Conservation (phyloP, 1,140 invertebrate genomes). For the Phymorhynchus buccinoides region DNA sequence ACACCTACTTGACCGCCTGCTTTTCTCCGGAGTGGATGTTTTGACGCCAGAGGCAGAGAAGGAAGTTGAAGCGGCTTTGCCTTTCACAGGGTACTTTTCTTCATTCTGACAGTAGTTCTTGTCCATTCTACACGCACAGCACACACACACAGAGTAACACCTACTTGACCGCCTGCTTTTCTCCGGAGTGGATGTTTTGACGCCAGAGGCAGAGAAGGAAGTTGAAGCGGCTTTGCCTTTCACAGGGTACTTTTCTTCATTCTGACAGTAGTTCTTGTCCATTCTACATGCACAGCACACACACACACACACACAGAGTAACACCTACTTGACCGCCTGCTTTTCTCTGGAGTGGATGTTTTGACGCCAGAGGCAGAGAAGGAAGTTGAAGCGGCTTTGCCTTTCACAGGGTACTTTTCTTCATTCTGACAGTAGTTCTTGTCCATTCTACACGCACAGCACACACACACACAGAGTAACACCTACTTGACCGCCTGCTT, state of each 20-base stretch:
- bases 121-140: conserved; percentile 81
- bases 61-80: neutral
- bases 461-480: neutral
- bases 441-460: conserved; percentile 71
- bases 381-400: neutral
- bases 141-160: conserved; percentile 79
- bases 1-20: conserved; percentile 23
- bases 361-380: conserved; percentile 50
- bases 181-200: conserved; percentile 69
- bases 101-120: conserved; percentile 83
- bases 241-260: conserved; percentile 80
- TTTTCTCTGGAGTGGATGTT: conserved; percentile 68
- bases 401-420: conserved; percentile 78
- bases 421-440: conserved; percentile 83
- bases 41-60: conserved; percentile 49
- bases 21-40: conserved; percentile 68
- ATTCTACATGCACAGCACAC: conserved; percentile 75
- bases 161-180: conserved; percentile 43
- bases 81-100: conserved; percentile 78
- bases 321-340: conserved; percentile 33
- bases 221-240: conserved; percentile 47
- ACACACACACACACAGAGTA: neutral
- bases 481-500: conserved; percentile 37
- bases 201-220: conserved; percentile 24
- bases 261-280: conserved; percentile 81